Conservation (phyloP, 2,797 vertebrate species). For the Myotis daubentonii region DNA sequence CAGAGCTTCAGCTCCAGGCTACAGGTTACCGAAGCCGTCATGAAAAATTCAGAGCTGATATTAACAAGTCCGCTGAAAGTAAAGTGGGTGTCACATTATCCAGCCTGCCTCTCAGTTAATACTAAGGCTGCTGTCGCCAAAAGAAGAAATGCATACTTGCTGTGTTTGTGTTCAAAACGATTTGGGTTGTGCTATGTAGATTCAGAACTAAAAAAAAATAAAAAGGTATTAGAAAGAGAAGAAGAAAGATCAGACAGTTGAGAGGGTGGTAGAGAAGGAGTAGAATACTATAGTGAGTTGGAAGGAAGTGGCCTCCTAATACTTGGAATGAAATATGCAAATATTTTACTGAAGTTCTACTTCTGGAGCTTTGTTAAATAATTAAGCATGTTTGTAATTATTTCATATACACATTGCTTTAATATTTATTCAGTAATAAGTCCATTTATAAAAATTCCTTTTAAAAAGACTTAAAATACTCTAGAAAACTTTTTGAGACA, state of each 20-base stretch:
- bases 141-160: constrained; percentile 68
- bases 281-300: not conserved
- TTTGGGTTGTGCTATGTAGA: not conserved
- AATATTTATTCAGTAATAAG: not conserved
- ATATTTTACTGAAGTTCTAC: not conserved
- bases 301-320: not conserved
- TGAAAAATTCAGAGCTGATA: constrained; percentile 96
- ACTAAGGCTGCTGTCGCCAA: constrained; percentile 49
- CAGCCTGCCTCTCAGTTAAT: constrained; percentile 83
- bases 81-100: constrained; percentile 89
- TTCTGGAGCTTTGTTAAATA: not conserved
- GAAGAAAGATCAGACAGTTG: not conserved
- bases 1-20: constrained; percentile 91
- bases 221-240: not conserved
- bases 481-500: not conserved
- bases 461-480: not conserved
- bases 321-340: not conserved
- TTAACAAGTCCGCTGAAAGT: constrained; percentile 92
- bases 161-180: constrained; percentile 67
- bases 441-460: not conserved
- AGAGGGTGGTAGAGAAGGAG: not conserved
- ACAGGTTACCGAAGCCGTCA: constrained; percentile 93
- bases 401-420: not conserved
- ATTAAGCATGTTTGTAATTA: not conserved
- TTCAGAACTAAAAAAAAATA: not conserved